phyloP scores from a whole-genome alignment of 2,797 vertebrate species.

The Paramormyrops hopkinsi region DNA sequence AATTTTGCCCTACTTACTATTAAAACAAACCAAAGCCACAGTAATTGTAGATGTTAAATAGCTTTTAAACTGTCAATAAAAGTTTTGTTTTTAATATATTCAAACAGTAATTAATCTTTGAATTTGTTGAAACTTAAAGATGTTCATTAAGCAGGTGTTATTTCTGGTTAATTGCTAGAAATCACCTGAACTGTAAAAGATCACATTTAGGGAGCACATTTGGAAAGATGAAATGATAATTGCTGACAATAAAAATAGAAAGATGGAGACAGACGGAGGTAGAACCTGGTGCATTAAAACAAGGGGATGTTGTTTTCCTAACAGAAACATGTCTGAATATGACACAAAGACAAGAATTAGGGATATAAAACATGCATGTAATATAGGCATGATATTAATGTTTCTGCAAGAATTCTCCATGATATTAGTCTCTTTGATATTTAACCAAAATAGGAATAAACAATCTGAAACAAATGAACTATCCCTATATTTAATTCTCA shows the following conservation, averaged over 20 bases:
- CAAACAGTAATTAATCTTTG: not conserved
- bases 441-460: not conserved
- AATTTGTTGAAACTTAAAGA: slow-evolving; percentile 5
- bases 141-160: not conserved
- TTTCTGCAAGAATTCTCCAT: not conserved
- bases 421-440: not conserved
- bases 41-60: not conserved
- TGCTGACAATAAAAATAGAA: slow-evolving; percentile 2
- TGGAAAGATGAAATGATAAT: not conserved
- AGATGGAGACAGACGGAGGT: slow-evolving; percentile 2
- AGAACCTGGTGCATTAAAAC: too few relatives aligned
- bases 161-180: not conserved
- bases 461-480: not conserved
- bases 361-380: not conserved
- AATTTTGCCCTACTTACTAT: too few relatives aligned
- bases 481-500: not conserved
- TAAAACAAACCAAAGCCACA: not conserved
- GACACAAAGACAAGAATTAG: slow-evolving; percentile 7
- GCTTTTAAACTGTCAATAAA: not conserved
- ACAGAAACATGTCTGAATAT: not conserved
- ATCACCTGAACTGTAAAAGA: slow-evolving; percentile 2
- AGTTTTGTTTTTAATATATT: not conserved
- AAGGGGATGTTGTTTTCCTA: not conserved
- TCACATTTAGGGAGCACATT: not conserved
- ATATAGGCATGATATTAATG: not conserved